Conservation (phyloP, 2,888 invertebrate genomes). For the Lapara coniferarum region DNA sequence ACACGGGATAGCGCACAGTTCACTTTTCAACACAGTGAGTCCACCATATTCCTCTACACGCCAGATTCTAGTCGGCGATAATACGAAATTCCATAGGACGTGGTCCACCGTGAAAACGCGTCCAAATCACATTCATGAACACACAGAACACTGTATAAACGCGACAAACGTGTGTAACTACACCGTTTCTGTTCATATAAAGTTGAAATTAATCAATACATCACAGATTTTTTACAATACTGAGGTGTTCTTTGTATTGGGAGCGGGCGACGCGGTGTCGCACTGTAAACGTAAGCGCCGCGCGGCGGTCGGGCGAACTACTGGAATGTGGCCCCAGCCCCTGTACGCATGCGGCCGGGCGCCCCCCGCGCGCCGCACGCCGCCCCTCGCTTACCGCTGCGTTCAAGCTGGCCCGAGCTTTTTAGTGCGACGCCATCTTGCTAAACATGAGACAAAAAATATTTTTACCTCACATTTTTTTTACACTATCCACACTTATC, state of each 20-base stretch:
- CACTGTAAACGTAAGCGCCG: constrained; percentile 60
- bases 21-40: constrained; percentile 67
- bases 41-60: constrained; percentile 80
- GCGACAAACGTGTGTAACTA: constrained; percentile 44
- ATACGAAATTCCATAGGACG: constrained; percentile 81
- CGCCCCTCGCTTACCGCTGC: constrained; percentile 56
- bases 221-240: constrained; percentile 82
- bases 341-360: constrained; percentile 74
- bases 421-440: constrained; percentile 43
- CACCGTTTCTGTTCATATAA: constrained; percentile 63
- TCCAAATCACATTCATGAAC: constrained; percentile 56
- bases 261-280: constrained; percentile 62
- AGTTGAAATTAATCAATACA: constrained; percentile 83
- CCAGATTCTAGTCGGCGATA: constrained; percentile 83
- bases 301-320: constrained; percentile 74
- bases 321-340: constrained; percentile 75
- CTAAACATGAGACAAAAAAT: constrained; percentile 22
- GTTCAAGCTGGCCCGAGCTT: constrained; percentile 60
- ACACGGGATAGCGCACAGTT: constrained; percentile 53
- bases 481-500: not conserved
- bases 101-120: constrained; percentile 68
- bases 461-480: too few species aligned
- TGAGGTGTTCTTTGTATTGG: constrained; percentile 81
- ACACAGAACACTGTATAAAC: constrained; percentile 49
- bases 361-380: constrained; percentile 43